Evolutionary conservation across 2,113 vertebrate species (phyloP).

Genomic region (Propithecus coquereli): DNA sequence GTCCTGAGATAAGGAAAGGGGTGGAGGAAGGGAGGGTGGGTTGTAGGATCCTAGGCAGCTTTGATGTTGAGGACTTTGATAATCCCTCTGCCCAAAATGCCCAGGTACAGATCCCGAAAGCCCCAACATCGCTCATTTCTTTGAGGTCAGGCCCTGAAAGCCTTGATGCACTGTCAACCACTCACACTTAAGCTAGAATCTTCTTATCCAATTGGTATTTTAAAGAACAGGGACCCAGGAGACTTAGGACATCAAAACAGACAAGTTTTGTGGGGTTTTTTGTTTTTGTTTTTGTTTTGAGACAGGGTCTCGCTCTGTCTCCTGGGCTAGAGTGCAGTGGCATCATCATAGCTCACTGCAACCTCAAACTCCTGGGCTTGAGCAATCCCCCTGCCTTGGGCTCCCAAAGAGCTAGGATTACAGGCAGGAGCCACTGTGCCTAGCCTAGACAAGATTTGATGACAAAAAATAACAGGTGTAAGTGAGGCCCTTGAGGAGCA

Average conservation of each 20-base stretch:
- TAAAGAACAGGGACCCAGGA: neutral
- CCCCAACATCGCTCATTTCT: neutral
- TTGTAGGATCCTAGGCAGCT: neutral
- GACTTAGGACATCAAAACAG: neutral
- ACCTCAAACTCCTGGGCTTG: too few species aligned
- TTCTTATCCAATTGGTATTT: neutral
- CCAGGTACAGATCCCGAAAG: neutral
- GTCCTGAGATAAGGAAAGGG: neutral
- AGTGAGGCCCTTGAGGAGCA: neutral
- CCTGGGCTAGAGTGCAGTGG: too few species aligned
- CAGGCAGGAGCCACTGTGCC: too few species aligned
- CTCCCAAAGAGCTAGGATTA: too few species aligned
- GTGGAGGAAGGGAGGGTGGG: neutral
- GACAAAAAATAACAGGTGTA: neutral
- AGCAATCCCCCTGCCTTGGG: too few species aligned
- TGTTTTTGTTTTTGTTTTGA: too few species aligned
- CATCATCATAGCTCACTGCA: too few species aligned
- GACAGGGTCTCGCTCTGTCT: too few species aligned
- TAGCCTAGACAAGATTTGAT: too few species aligned
- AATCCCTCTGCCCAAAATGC: neutral
- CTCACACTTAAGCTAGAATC: neutral
- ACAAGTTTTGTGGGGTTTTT: neutral
- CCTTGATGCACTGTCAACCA: neutral
- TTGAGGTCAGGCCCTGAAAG: neutral
- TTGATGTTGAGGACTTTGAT: neutral